Base-by-base conservation (phyloP, 2,797 vertebrate genomes). In the Enteromius unitaeniatus region DNA sequence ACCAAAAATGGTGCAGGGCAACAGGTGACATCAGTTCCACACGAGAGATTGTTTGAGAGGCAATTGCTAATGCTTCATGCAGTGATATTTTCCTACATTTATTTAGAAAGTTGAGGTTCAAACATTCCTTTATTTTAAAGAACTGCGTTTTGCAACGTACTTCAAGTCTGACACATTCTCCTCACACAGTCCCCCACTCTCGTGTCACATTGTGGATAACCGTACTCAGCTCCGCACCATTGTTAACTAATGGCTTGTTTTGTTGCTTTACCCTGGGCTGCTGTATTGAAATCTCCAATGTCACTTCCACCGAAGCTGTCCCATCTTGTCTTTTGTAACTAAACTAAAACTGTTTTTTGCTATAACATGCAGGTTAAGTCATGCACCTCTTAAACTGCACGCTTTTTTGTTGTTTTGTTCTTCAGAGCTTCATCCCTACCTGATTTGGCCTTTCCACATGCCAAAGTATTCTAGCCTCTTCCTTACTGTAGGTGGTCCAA, bases 401-500 rank as follows among this genome's bases (percentile, higher is more conserved):
- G 82, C 78, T 85, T 85, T 45, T 85, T 62, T 65, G 23, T 28
- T 42, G 19, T 65, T 65, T 45, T 31, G 31, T 79, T 79, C 58
- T 53, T 49, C 47, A 69, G 21, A 70, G 62, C 17, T 73, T 51
- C 45, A 91, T 88, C 89, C 87, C 88, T 88, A 73, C 85, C 90
- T 86, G 91, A 92, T 93, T 94, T 86, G 88, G 92, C 92, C 87
- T 92, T 91, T 88, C 88, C 90, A 89, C 91, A 85, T 96, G 95
- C 96, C 96, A 95, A 95, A 95, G 95, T 94, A 92, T 96, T 96
- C 94, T 96, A 95, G 95, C 96, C 96, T 97, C 96, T 97, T 97
- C 95, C 96, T 97, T 96, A 97, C 96, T 96, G 96, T 96, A 97
- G 96, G 95, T 96, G 94, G 93, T 89, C 34, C 79, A 68, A 76